phyloP scores from a whole-genome alignment of 1,140 invertebrate genomes.

The Atta cephalotes region DNA sequence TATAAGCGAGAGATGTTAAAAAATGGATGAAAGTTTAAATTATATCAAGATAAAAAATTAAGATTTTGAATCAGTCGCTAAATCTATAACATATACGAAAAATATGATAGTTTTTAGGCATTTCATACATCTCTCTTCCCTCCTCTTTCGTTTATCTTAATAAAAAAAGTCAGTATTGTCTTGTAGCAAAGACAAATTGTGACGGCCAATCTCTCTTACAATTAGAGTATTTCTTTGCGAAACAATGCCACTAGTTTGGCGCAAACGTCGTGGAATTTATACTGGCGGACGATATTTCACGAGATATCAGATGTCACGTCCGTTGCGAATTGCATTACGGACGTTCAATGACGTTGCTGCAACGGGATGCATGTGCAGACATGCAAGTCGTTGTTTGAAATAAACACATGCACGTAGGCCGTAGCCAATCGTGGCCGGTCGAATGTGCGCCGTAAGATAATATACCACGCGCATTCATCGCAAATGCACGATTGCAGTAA shows the following conservation, averaged over 20 bases:
- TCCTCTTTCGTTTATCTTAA: not conserved
- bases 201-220: not conserved
- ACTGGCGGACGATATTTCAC: conserved; percentile 28
- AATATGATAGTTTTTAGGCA: not conserved
- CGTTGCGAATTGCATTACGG: conserved; percentile 30
- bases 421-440: conserved; percentile 46
- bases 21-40: no score
- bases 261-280: conserved; percentile 35
- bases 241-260: conserved; percentile 8
- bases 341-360: not conserved
- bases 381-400: conserved; percentile 6
- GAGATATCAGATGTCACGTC: conserved; percentile 46
- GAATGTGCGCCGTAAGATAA: not conserved
- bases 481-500: conserved; percentile 25
- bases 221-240: not conserved
- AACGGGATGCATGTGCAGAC: not conserved
- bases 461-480: conserved; percentile 15
- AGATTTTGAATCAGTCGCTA: not conserved
- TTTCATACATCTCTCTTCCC: not conserved
- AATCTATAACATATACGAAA: not conserved
- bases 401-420: not conserved
- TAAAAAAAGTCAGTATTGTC: not conserved
- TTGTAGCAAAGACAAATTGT: not conserved
- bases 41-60: not conserved
- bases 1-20: no score